phyloP scores from a whole-genome alignment of 2,888 invertebrate genomes.

The Gandaritis pyraliata region DNA sequence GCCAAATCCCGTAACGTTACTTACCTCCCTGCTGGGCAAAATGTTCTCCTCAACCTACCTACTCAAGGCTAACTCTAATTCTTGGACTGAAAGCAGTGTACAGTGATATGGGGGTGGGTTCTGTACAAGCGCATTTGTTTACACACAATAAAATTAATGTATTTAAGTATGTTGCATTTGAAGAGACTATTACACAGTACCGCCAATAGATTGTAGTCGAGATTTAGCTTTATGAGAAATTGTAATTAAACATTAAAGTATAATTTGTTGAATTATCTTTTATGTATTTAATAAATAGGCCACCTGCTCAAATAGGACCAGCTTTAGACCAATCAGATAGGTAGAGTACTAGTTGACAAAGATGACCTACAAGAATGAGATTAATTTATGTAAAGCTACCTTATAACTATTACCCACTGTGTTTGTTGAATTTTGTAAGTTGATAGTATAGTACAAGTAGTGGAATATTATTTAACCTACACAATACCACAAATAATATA shows the following conservation, averaged over 20 bases:
- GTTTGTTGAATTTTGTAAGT: too few relatives aligned
- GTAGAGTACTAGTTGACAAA: too few relatives aligned
- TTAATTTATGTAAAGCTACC: too few relatives aligned
- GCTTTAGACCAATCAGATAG: too few relatives aligned
- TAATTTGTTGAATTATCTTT: conserved; percentile 71
- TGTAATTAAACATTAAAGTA: conserved; percentile 80
- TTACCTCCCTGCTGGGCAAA: conserved; percentile 96
- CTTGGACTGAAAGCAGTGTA: conserved; percentile 41
- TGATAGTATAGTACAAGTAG: too few relatives aligned
- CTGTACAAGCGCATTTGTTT: conserved; percentile 68
- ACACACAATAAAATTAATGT: conserved; percentile 62
- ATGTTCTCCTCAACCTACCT: conserved; percentile 91
- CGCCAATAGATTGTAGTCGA: conserved; percentile 74
- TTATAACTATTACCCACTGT: too few relatives aligned
- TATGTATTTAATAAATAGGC: neutral
- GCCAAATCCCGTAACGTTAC: conserved; percentile 97
- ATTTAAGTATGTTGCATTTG: conserved; percentile 69
- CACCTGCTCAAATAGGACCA: too few relatives aligned
- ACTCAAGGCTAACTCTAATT: conserved; percentile 70
- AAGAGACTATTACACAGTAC: conserved; percentile 69
- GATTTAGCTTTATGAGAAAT: conserved; percentile 75
- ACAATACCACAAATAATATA: too few relatives aligned
- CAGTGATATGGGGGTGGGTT: conserved; percentile 60
- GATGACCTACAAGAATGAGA: too few relatives aligned
- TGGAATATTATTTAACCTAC: too few relatives aligned